Percentiles rank a stretch among this genome's conserved stretches.
These are phyloP conservation scores for Epinephelus cyanopodus DNA, from an alignment of 2,113 vertebrate genomes.

Conservation along the genomic window DNA sequence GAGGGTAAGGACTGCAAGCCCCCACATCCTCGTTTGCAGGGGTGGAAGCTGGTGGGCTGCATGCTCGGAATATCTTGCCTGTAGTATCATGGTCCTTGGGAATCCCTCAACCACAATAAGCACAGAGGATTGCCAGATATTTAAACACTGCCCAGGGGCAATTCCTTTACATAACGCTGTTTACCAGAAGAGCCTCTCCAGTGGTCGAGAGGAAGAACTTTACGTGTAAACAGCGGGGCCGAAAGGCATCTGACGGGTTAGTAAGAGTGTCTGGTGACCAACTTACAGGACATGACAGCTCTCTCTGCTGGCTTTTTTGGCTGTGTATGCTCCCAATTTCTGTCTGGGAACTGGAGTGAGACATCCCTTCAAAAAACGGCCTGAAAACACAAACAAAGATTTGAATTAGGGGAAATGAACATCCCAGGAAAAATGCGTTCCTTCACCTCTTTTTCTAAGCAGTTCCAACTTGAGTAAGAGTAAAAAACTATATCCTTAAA, in stretches of 20 bases:
- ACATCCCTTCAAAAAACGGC: constrained; percentile 87
- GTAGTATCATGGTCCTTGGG: constrained; percentile 45
- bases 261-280: constrained; percentile 20
- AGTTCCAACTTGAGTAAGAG: background rate
- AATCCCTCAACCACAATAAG: constrained; percentile 60
- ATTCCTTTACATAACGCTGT: constrained; percentile 59
- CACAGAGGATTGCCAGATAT: constrained; percentile 39
- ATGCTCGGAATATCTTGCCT: constrained; percentile 58
- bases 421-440: background rate
- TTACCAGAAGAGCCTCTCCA: constrained; percentile 35
- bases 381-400: constrained; percentile 67
- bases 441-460: background rate
- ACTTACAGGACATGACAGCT: constrained; percentile 81
- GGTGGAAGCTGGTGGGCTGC: constrained; percentile 32
- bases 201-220: constrained; percentile 19
- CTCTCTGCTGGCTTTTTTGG: constrained; percentile 81
- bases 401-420: background rate
- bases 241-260: constrained; percentile 28
- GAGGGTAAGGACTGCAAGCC: constrained; percentile 33
- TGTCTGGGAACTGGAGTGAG: constrained; percentile 87
- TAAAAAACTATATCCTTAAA: too few relatives aligned
- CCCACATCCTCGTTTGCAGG: background rate
- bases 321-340: constrained; percentile 86
- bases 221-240: constrained; percentile 30
- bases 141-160: constrained; percentile 32